A percentile compares a stretch with the other conserved stretches of the same genome.
These are phyloP conservation scores for Eublepharis macularius DNA, from an alignment of 2,113 vertebrate species.

Conservation along the genomic window DNA sequence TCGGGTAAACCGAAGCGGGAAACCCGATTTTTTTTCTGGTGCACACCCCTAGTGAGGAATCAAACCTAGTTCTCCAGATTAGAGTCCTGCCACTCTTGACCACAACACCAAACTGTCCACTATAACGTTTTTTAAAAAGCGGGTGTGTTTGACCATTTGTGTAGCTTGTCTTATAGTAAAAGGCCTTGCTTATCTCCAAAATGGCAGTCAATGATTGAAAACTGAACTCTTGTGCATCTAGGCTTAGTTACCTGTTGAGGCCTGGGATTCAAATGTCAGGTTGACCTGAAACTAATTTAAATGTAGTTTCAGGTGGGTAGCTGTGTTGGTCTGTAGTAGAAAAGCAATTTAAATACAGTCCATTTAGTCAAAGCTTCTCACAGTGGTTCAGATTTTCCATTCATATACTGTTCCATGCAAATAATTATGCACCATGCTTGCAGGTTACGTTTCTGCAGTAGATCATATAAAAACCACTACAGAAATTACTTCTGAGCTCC, in stretches of 20 bases:
- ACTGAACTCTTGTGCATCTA: background rate
- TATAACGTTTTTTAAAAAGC: no score
- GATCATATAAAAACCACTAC: background rate
- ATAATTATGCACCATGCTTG: background rate
- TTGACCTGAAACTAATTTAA: background rate
- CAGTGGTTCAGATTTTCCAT: background rate
- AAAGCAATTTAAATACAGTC: no score
- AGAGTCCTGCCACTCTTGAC: no score
- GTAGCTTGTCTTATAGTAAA: background rate
- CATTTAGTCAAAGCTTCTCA: background rate
- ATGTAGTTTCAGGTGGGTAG: no score
- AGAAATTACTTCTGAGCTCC: background rate
- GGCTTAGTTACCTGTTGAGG: no score
- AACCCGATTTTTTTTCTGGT: no score
- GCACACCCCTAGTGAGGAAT: no score
- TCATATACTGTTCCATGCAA: background rate
- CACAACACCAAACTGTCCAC: no score
- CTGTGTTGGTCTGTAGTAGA: no score
- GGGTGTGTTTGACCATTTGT: background rate
- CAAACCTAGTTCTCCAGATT: no score
- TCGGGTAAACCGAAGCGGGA: no score
- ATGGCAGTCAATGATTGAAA: background rate
- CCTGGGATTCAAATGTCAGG: background rate
- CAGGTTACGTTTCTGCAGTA: background rate
- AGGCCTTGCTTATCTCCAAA: background rate